phyloP scores from a whole-genome alignment of 2,113 vertebrate species.

The Hymenochirus boettgeri region DNA sequence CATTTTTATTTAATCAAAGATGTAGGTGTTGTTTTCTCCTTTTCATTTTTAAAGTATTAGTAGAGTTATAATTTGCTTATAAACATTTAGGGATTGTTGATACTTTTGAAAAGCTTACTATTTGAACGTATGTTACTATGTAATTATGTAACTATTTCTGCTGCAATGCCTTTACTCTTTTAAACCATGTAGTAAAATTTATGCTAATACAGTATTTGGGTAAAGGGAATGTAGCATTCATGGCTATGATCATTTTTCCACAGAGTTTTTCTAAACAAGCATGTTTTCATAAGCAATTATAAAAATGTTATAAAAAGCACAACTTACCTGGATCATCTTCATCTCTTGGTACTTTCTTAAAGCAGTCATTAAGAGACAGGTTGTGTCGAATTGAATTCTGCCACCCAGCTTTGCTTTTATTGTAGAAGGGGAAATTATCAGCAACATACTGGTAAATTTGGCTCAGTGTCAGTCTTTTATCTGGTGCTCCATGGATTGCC shows the following conservation, averaged over 20 bases:
- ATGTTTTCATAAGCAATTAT: not conserved
- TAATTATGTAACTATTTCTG: too few species aligned
- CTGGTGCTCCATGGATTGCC: constrained; percentile 93
- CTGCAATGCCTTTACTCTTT: constrained; percentile 5
- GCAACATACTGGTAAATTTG: constrained; percentile 98
- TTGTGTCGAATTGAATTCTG: constrained; percentile 94
- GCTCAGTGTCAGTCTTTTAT: constrained; percentile 88
- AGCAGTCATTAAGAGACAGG: constrained; percentile 89
- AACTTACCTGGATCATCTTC: constrained; percentile 92
- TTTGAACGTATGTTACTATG: too few species aligned
- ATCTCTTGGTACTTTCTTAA: constrained; percentile 95
- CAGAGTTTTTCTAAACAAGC: too few species aligned
- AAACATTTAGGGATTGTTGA: too few species aligned
- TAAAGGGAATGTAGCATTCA: not conserved
- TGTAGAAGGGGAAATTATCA: constrained; percentile 97
- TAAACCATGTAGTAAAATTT: not conserved
- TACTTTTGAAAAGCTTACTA: too few species aligned
- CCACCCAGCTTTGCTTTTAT: constrained; percentile 97
- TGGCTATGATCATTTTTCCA: constrained; percentile 1
- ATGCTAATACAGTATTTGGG: not conserved
- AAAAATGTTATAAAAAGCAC: not conserved
- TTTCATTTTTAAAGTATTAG: too few species aligned
- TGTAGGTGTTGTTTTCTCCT: too few species aligned
- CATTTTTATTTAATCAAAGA: too few species aligned
- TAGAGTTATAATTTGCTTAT: too few species aligned